phyloP scores from a whole-genome alignment of 37 sponge, comb jelly and placozoan genomes.

The Aphrocallistes beatrix region DNA sequence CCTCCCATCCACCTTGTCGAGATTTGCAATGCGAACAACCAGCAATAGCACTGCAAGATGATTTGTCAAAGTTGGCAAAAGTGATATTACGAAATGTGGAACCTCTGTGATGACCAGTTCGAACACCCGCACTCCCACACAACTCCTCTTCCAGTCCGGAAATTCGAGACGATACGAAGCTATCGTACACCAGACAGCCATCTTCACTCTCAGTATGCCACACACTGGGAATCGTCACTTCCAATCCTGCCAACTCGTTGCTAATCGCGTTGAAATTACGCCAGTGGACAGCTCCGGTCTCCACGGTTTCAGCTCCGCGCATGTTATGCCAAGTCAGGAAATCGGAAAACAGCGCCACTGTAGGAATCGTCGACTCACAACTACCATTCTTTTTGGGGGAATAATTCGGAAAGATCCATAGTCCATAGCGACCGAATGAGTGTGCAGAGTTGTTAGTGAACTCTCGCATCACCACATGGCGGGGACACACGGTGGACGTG shows the following conservation, averaged over 20 bases:
- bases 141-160: constrained; percentile 18
- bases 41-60: constrained; percentile 34
- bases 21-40: constrained; percentile 65
- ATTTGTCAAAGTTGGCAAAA: constrained; percentile 56
- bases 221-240: constrained; percentile 22
- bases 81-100: constrained; percentile 55
- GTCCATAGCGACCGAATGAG: constrained; percentile 88
- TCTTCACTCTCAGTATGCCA: constrained; percentile 32
- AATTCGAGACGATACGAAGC: neutral
- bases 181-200: constrained; percentile 41
- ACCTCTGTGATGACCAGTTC: constrained; percentile 44
- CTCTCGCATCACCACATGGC: constrained; percentile 45
- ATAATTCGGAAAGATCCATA: constrained; percentile 79
- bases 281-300: constrained; percentile 58
- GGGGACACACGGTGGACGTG: constrained; percentile 48
- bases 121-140: constrained; percentile 55
- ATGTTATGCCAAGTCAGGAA: constrained; percentile 70
- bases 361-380: constrained; percentile 31
- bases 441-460: constrained; percentile 85
- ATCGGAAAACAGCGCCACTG: constrained; percentile 39
- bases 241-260: constrained; percentile 62
- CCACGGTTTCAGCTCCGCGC: constrained; percentile 65
- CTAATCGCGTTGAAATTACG: constrained; percentile 46
- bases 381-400: constrained; percentile 43
- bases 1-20: constrained; percentile 67